A percentile compares a stretch with the other conserved stretches of the same genome.
Conservation (phyloP, 2,113 vertebrate genomes). For the Monopterus albus region DNA sequence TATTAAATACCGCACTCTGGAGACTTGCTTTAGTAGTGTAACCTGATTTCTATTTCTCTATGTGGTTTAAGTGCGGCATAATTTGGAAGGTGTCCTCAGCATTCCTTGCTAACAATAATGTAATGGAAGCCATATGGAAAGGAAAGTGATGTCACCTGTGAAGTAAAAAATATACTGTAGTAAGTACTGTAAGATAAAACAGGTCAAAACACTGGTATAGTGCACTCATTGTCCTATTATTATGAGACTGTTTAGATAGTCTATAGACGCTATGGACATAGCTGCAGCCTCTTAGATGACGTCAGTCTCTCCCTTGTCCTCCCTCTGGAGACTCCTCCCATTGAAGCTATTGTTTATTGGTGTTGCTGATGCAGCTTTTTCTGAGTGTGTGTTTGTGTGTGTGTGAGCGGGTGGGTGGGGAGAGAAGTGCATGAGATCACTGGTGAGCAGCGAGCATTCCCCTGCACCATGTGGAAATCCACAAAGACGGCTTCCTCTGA, state of each 20-base stretch:
- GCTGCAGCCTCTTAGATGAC: conserved; percentile 59
- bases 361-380: conserved; percentile 74
- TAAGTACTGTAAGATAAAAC: conserved; percentile 5
- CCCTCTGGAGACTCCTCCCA: conserved; percentile 68
- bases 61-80: conserved; percentile 4
- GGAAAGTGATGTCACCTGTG: no score
- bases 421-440: conserved; percentile 59
- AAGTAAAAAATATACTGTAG: no score
- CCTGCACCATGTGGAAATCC: conserved; percentile 74
- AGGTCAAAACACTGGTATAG: neutral
- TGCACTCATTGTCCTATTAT: neutral
- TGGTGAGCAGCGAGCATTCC: conserved; percentile 68
- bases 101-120: neutral
- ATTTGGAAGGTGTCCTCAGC: neutral
- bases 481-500: conserved; percentile 77
- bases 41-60: neutral
- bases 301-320: conserved; percentile 38
- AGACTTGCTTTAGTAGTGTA: neutral
- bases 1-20: neutral
- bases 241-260: conserved; percentile 5
- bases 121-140: neutral
- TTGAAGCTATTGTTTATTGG: conserved; percentile 71
- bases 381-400: conserved; percentile 5
- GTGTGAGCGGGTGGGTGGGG: conserved; percentile 30
- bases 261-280: conserved; percentile 17